A percentile compares a stretch with the other conserved stretches of the same genome.
phyloP scores from a whole-genome alignment of 1,140 invertebrate species.

The Amphibalanus amphitrite region DNA sequence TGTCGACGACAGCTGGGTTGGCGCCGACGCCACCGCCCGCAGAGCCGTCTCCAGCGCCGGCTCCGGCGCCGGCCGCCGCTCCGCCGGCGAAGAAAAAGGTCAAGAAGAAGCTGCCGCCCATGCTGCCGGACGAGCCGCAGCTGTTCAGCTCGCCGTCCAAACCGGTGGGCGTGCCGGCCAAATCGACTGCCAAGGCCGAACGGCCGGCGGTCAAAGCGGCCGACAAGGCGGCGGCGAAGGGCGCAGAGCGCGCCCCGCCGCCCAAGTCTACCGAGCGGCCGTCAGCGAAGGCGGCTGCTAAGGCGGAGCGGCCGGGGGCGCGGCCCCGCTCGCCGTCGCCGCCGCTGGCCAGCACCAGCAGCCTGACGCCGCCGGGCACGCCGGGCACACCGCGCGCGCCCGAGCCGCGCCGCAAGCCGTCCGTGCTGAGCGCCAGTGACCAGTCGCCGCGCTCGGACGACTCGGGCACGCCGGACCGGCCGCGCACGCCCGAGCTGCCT shows the following conservation, averaged over 20 bases:
- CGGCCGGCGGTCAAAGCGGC: neutral
- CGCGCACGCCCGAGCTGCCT: conserved; percentile 43
- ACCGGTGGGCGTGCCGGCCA: neutral
- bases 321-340: neutral
- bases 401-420: conserved; percentile 8
- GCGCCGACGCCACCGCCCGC: too few species aligned
- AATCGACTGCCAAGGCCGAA: neutral
- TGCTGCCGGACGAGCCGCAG: neutral
- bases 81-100: neutral
- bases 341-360: conserved; percentile 3
- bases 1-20: too few species aligned
- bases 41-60: too few species aligned
- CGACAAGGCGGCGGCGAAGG: neutral
- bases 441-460: neutral
- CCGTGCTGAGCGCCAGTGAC: neutral
- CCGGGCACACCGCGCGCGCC: conserved; percentile 1
- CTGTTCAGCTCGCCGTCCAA: neutral
- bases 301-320: neutral
- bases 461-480: conserved; percentile 21
- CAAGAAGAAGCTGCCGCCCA: neutral
- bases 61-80: too few species aligned
- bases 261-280: neutral
- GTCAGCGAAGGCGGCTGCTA: neutral
- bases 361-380: neutral
- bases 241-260: neutral